phyloP scores from a whole-genome alignment of 2,888 invertebrate species.

The Melangyna quadrimaculata region DNA sequence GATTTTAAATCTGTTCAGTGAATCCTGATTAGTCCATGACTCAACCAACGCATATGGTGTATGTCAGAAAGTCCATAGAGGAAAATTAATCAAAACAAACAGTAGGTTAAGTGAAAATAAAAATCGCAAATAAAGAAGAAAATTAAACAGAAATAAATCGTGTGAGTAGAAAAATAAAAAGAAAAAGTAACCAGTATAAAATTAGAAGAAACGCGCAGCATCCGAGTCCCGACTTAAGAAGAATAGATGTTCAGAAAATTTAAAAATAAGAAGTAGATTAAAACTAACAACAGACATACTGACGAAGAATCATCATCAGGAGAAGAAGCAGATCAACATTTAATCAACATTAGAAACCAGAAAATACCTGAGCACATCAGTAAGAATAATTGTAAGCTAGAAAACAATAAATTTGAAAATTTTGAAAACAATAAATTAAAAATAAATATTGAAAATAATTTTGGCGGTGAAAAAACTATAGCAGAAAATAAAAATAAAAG shows the following conservation, averaged over 20 bases:
- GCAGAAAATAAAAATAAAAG: background rate
- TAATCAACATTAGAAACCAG: too few species aligned
- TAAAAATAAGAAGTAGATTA: too few species aligned
- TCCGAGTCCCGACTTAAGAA: too few species aligned
- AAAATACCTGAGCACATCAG: background rate
- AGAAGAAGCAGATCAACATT: too few species aligned
- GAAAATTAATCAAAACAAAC: background rate
- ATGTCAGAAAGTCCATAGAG: conserved; percentile 1
- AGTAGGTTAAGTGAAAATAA: too few species aligned
- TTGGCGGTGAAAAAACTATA: background rate
- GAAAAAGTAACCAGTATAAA: too few species aligned
- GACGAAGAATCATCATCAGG: too few species aligned
- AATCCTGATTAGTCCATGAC: background rate
- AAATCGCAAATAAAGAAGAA: too few species aligned
- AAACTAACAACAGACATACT: too few species aligned
- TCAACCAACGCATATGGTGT: background rate
- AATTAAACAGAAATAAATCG: too few species aligned
- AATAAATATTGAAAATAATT: background rate
- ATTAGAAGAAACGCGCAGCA: background rate
- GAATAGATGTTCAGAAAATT: too few species aligned
- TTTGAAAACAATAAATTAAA: background rate
- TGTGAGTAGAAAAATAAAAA: too few species aligned
- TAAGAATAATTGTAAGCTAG: background rate
- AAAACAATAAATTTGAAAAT: background rate
- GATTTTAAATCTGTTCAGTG: background rate